phyloP scores from a whole-genome alignment of 1,140 invertebrate genomes.

The Aphaenogaster rudis region DNA sequence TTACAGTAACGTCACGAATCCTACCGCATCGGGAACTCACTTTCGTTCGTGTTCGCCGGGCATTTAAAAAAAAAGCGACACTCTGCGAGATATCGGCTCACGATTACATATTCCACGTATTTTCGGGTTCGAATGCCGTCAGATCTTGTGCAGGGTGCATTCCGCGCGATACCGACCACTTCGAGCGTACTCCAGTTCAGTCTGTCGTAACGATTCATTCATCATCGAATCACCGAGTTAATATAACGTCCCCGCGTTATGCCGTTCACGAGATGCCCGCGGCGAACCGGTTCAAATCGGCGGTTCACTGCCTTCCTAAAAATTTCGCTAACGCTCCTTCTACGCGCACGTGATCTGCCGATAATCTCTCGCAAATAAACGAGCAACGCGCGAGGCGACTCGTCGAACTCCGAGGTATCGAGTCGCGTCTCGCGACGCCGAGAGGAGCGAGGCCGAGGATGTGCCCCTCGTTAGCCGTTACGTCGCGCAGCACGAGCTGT shows the following conservation, averaged over 20 bases:
- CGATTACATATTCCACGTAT: neutral
- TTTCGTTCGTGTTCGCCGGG: neutral
- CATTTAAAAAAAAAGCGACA: neutral
- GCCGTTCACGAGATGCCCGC: neutral
- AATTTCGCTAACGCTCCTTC: neutral
- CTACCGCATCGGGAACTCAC: neutral
- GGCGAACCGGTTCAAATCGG: neutral
- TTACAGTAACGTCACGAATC: conserved; percentile 13
- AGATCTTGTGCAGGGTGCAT: neutral
- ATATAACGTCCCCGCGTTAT: neutral
- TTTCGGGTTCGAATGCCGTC: neutral
- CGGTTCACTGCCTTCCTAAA: neutral
- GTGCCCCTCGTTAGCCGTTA: neutral
- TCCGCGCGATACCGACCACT: neutral
- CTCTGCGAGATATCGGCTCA: neutral
- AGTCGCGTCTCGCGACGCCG: conserved; percentile 81
- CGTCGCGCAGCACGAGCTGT: conserved; percentile 72
- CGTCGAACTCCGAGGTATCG: conserved; percentile 46
- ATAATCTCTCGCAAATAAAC: neutral
- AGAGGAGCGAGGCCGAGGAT: conserved; percentile 34
- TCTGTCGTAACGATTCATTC: neutral
- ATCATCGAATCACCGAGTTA: neutral
- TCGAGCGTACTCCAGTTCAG: neutral
- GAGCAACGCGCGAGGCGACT: neutral
- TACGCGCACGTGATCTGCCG: neutral